phyloP scores from a whole-genome alignment of 2,888 invertebrate genomes.

The Clistopyga incitator region DNA sequence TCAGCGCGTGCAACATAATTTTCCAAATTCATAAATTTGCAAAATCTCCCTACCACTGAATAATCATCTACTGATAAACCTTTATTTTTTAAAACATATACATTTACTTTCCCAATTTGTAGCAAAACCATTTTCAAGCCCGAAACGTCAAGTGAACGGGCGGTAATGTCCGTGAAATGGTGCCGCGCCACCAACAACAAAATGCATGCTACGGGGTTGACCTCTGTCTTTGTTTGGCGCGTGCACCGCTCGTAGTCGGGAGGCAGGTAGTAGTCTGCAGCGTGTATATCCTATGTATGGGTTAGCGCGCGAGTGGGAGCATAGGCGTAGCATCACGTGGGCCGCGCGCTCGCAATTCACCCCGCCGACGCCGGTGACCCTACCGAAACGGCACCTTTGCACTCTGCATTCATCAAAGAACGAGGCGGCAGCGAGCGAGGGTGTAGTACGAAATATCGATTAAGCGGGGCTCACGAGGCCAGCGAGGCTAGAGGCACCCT shows the following conservation, averaged over 20 bases:
- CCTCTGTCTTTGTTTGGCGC: constrained; percentile 57
- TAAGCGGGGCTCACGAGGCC: constrained; percentile 48
- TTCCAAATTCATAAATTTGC: too few relatives aligned
- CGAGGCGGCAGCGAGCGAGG: constrained; percentile 40
- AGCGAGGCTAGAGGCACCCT: background rate
- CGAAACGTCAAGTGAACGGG: constrained; percentile 12
- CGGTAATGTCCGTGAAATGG: background rate
- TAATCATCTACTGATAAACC: too few relatives aligned
- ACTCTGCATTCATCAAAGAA: constrained; percentile 25
- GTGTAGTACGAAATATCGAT: constrained; percentile 62
- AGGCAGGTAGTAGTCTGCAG: constrained; percentile 55
- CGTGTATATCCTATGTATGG: background rate
- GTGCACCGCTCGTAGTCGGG: constrained; percentile 30
- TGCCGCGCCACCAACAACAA: constrained; percentile 7
- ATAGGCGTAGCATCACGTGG: constrained; percentile 56
- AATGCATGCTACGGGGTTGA: constrained; percentile 58
- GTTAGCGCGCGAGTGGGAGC: constrained; percentile 1
- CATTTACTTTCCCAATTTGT: too few relatives aligned
- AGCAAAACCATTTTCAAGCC: too few relatives aligned
- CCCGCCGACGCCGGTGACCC: constrained; percentile 26
- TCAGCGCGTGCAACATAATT: too few relatives aligned
- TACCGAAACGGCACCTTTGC: constrained; percentile 35
- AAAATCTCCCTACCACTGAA: too few relatives aligned
- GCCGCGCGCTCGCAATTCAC: background rate
- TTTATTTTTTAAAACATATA: too few relatives aligned